Percentiles rank a stretch among this genome's conserved stretches.
Conservation (phyloP, 2,888 invertebrate genomes). For the Brachypterus glaber region DNA sequence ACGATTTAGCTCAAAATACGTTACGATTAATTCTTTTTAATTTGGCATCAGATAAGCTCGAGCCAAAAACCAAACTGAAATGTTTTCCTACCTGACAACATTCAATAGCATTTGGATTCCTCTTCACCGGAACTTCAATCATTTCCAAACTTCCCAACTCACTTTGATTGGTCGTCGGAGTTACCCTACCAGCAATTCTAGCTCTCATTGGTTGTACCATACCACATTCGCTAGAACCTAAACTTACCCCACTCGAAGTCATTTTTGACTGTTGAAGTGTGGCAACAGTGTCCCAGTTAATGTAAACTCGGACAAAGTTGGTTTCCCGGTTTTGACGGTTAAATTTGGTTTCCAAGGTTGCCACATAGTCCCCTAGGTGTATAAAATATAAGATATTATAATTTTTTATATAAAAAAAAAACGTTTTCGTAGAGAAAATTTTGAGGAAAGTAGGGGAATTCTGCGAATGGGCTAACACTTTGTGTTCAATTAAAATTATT, state of each 20-base stretch:
- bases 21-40: neutral
- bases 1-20: too few relatives aligned
- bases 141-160: constrained; percentile 56
- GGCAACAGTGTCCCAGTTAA: constrained; percentile 59
- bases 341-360: constrained; percentile 52
- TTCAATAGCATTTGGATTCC: constrained; percentile 50
- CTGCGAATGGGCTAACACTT: too few relatives aligned
- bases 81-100: constrained; percentile 54
- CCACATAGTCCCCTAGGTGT: constrained; percentile 60
- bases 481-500: too few relatives aligned
- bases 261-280: constrained; percentile 41
- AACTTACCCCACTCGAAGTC: constrained; percentile 37
- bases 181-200: constrained; percentile 64
- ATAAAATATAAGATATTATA: too few relatives aligned
- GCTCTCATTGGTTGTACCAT: constrained; percentile 53
- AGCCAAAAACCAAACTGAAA: too few relatives aligned
- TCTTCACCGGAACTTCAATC: constrained; percentile 59
- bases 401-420: too few relatives aligned
- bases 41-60: too few relatives aligned
- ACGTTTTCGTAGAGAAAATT: too few relatives aligned
- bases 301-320: constrained; percentile 60
- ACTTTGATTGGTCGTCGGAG: constrained; percentile 56
- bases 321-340: constrained; percentile 40
- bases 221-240: constrained; percentile 38
- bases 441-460: too few relatives aligned